A percentile compares a stretch with the other conserved stretches of the same genome.
These are phyloP conservation scores for Mesocricetus auratus DNA, from an alignment of 2,113 vertebrate genomes.

Conservation along the genomic window DNA sequence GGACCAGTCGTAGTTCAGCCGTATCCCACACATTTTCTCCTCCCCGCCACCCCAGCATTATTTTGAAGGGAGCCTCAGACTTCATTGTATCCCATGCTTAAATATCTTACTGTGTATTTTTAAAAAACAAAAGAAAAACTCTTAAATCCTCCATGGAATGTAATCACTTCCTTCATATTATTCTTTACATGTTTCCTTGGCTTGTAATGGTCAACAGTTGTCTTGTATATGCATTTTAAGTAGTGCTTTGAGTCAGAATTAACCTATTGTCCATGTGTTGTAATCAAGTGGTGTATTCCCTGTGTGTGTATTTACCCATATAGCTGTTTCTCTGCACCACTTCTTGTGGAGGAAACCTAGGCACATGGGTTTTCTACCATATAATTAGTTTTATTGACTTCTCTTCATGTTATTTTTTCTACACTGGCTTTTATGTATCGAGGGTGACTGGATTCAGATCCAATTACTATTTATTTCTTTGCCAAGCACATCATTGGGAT, in stretches of 20 bases:
- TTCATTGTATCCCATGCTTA: not conserved
- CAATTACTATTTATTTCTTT: not conserved
- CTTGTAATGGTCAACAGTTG: constrained; percentile 26
- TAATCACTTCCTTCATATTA: not conserved
- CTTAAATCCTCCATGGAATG: not conserved
- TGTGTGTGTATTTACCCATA: not conserved
- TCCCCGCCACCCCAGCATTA: not conserved
- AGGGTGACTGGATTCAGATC: not conserved
- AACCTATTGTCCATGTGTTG: not conserved
- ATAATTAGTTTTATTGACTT: not conserved
- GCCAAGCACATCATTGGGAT: not conserved
- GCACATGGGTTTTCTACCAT: not conserved
- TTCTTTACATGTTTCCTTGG: not conserved
- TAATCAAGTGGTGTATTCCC: not conserved
- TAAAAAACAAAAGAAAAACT: not conserved
- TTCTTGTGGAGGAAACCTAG: not conserved
- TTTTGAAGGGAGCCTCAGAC: constrained; percentile 15
- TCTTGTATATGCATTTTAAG: constrained; percentile 31
- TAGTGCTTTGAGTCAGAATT: not conserved
- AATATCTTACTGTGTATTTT: not conserved
- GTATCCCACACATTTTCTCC: not conserved
- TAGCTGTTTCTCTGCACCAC: no score
- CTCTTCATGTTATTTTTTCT: not conserved
- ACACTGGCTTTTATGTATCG: not conserved
- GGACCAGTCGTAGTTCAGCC: not conserved